Percentiles rank a stretch among this genome's conserved stretches.
These are phyloP conservation scores for Bombus polaris DNA, from an alignment of 1,140 invertebrate genomes.

Conservation along the genomic window DNA sequence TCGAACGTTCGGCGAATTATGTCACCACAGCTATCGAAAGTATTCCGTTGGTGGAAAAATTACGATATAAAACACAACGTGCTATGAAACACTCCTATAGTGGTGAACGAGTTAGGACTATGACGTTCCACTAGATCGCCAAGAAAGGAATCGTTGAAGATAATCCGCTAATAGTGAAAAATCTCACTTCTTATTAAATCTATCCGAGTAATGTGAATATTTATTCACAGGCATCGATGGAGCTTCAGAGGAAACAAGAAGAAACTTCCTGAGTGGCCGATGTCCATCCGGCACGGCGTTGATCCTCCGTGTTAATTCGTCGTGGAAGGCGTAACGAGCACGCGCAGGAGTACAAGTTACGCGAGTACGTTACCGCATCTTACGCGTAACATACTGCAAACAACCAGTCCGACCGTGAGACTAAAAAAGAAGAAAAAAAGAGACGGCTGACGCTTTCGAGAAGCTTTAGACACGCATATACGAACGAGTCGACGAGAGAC, in stretches of 20 bases:
- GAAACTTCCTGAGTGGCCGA: not conserved
- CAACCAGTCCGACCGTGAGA: not conserved
- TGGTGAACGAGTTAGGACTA: not conserved
- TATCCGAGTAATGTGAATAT: too few species aligned
- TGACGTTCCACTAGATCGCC: not conserved
- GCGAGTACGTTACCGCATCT: conserved; percentile 1
- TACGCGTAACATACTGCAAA: conserved; percentile 18
- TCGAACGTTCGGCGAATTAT: too few species aligned
- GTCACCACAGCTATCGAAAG: too few species aligned
- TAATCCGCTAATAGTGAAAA: not conserved
- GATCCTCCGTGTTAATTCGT: not conserved
- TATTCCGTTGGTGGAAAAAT: not conserved
- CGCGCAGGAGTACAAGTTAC: not conserved
- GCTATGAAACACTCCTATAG: not conserved
- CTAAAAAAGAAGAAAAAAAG: not conserved
- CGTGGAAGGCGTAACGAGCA: not conserved
- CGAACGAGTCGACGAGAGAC: conserved; percentile 5
- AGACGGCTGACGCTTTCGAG: not conserved
- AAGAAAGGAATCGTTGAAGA: not conserved
- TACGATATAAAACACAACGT: not conserved
- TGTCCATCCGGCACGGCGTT: not conserved
- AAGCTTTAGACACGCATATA: conserved; percentile 34
- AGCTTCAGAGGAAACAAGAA: not conserved
- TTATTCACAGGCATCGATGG: not conserved
- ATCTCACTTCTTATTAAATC: not conserved